phyloP scores from a whole-genome alignment of 1,140 invertebrate species.

The Heterodera schachtii region DNA sequence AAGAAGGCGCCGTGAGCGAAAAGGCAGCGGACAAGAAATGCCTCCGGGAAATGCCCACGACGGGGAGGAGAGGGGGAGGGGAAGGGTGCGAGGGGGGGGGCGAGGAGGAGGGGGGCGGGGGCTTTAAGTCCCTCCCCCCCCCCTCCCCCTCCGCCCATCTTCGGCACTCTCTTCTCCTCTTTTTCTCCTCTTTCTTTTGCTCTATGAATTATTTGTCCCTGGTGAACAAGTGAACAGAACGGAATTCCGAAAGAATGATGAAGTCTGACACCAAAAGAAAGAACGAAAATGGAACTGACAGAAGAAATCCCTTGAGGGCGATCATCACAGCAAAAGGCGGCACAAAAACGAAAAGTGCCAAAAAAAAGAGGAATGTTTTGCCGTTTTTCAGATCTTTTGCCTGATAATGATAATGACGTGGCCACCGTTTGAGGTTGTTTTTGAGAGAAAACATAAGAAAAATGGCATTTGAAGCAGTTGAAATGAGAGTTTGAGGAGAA shows the following conservation, averaged over 20 bases:
- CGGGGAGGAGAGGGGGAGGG: neutral
- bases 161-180: neutral
- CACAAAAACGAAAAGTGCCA: neutral
- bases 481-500: too few relatives aligned
- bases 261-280: slow-evolving; percentile 1
- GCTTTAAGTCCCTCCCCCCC: too few relatives aligned
- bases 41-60: neutral
- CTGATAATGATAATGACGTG: neutral
- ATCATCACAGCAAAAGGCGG: neutral
- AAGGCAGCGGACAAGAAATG: neutral
- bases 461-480: too few relatives aligned
- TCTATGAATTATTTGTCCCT: slow-evolving; percentile 6
- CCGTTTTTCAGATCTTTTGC: neutral
- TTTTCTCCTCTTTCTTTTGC: neutral
- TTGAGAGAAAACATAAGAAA: too few relatives aligned
- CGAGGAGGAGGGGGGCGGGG: neutral
- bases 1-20: neutral
- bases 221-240: neutral
- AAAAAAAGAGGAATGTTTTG: neutral
- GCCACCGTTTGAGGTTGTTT: too few relatives aligned
- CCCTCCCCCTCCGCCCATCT: neutral
- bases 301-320: neutral
- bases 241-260: slow-evolving; percentile 6
- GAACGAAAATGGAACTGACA: neutral
- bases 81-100: slow-evolving; percentile 1